Evolutionary conservation across 2,888 invertebrate species (phyloP).

Genomic region (Ceraclea dissimilis): DNA sequence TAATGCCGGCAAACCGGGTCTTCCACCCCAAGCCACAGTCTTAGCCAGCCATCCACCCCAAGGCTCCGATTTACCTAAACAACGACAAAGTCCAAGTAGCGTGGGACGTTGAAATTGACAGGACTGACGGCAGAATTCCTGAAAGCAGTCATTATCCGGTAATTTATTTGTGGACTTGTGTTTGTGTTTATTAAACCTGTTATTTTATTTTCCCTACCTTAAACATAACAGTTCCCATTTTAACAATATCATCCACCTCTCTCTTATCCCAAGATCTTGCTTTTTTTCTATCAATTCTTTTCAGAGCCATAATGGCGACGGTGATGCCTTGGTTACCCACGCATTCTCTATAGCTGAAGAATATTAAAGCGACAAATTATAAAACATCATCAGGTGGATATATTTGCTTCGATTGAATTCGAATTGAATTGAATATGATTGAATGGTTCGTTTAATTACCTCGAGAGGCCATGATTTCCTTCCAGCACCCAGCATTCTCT

Average conservation of each 20-base stretch:
- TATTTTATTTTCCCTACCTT: no score
- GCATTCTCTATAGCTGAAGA: constrained; percentile 11
- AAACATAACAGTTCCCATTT: constrained; percentile 7
- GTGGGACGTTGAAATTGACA: constrained; percentile 9
- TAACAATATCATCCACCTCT: constrained; percentile 8
- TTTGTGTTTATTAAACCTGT: no score
- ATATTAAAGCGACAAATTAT: not conserved
- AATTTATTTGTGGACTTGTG: no score
- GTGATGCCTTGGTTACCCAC: constrained; percentile 6
- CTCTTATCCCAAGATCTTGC: constrained; percentile 10
- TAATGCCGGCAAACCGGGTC: constrained; percentile 7
- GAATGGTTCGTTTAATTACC: not conserved
- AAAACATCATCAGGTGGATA: no score
- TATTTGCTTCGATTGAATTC: no score
- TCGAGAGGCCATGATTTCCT: not conserved
- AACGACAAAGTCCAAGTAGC: constrained; percentile 9
- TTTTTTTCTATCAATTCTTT: constrained; percentile 3
- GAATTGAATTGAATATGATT: no score
- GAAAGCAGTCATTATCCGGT: not conserved
- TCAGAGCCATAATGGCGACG: constrained; percentile 6
- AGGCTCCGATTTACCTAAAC: not conserved
- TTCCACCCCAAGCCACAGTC: constrained; percentile 9
- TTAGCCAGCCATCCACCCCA: constrained; percentile 4
- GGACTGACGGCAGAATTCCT: not conserved
- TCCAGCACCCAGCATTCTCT: not conserved